These are phyloP conservation scores for Ceratoteleas bidentatus DNA, from an alignment of 1,140 invertebrate genomes.

Conservation along the genomic window DNA sequence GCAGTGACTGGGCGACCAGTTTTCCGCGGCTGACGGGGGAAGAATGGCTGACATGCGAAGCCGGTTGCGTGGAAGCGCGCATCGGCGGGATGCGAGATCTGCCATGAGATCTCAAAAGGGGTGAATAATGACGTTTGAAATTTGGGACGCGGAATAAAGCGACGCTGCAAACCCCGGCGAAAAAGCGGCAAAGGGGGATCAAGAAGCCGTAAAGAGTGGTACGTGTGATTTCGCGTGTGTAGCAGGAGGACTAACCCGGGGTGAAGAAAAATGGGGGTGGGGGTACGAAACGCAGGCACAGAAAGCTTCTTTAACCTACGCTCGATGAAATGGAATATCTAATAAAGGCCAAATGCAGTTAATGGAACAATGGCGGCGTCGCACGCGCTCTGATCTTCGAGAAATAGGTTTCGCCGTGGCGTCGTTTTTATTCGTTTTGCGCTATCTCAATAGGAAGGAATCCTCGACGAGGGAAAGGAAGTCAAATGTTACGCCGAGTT, in stretches of 20 bases:
- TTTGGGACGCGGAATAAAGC: conserved; percentile 78
- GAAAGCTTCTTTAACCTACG: conserved; percentile 71
- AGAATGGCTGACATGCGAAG: conserved; percentile 69
- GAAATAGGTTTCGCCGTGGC: conserved; percentile 47
- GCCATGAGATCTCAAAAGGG: conserved; percentile 73
- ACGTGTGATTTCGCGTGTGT: conserved; percentile 67
- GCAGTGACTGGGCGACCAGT: neutral
- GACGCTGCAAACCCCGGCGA: conserved; percentile 69
- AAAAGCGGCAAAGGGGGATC: conserved; percentile 62
- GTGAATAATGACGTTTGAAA: conserved; percentile 80
- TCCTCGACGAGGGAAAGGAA: conserved; percentile 53
- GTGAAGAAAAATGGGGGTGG: conserved; percentile 59
- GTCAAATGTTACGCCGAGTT: conserved; percentile 62
- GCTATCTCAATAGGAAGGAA: conserved; percentile 62
- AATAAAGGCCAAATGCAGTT: conserved; percentile 77
- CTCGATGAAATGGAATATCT: conserved; percentile 80
- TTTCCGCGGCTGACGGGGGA: conserved; percentile 42
- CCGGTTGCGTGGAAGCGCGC: conserved; percentile 72
- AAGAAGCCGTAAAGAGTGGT: conserved; percentile 57
- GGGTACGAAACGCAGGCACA: conserved; percentile 37
- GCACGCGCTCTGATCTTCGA: conserved; percentile 51
- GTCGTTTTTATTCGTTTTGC: conserved; percentile 58
- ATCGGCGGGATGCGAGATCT: conserved; percentile 73
- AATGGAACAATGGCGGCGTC: conserved; percentile 70
- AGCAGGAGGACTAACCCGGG: conserved; percentile 46